A percentile compares a stretch with the other conserved stretches of the same genome.
phyloP scores from a whole-genome alignment of 2,888 invertebrate genomes.

The Monopis laevigella region DNA sequence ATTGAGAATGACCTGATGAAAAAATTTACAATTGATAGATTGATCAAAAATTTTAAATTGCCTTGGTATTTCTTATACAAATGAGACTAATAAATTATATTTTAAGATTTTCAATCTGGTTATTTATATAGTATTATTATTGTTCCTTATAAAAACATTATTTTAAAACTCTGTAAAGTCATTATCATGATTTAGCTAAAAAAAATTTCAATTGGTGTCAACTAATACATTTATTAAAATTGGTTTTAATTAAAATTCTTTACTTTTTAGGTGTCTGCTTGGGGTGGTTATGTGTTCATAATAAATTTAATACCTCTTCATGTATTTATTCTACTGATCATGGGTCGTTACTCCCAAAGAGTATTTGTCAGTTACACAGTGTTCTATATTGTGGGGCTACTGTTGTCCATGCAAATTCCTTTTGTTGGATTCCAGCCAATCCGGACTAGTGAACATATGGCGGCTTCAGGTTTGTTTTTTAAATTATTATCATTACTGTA shows the following conservation, averaged over 20 bases:
- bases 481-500: too few relatives aligned
- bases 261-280: conserved; percentile 85
- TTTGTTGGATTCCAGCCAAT: conserved; percentile 99
- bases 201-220: too few relatives aligned
- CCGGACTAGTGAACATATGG: conserved; percentile 99
- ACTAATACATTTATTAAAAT: not conserved
- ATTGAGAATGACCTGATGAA: too few relatives aligned
- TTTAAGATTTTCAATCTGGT: too few relatives aligned
- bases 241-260: not conserved
- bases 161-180: too few relatives aligned
- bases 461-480: conserved; percentile 91
- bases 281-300: conserved; percentile 99
- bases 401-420: conserved; percentile 97
- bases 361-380: conserved; percentile 95
- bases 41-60: too few relatives aligned
- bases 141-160: too few relatives aligned
- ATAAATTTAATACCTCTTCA: conserved; percentile 99
- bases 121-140: too few relatives aligned
- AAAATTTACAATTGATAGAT: too few relatives aligned
- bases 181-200: too few relatives aligned
- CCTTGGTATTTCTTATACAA: too few relatives aligned
- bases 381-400: conserved; percentile 94
- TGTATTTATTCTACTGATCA: conserved; percentile 91
- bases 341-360: conserved; percentile 94
- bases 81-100: too few relatives aligned